These are phyloP conservation scores for Drosophila fuyamai DNA, from an alignment of 1,140 invertebrate genomes.

Conservation along the genomic window DNA sequence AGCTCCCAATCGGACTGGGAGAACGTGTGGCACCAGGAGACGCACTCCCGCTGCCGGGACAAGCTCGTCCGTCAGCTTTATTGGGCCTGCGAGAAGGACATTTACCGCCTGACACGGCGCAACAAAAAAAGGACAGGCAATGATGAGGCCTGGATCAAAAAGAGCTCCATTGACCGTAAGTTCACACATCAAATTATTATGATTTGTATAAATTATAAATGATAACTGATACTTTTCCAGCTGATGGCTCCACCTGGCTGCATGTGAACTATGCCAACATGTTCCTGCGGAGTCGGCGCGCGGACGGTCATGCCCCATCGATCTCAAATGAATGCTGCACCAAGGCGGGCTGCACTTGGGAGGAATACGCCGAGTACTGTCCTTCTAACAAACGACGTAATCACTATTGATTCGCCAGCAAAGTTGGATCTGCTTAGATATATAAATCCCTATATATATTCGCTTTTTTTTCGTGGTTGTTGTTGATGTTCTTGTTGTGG, in stretches of 20 bases:
- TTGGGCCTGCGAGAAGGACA: slow-evolving; percentile 88
- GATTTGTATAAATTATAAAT: too few species aligned
- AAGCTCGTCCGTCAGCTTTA: slow-evolving; percentile 86
- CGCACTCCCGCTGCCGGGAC: slow-evolving; percentile 86
- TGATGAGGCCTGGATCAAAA: slow-evolving; percentile 50
- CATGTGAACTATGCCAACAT: slow-evolving; percentile 75
- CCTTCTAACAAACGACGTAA: slow-evolving; percentile 86
- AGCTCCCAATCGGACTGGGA: slow-evolving; percentile 87
- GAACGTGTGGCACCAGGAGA: slow-evolving; percentile 87
- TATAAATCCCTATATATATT: slow-evolving; percentile 19
- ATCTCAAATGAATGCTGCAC: slow-evolving; percentile 88
- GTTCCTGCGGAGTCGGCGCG: slow-evolving; percentile 77
- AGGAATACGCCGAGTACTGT: slow-evolving; percentile 88
- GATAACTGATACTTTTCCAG: slow-evolving; percentile 5
- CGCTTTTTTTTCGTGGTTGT: slow-evolving; percentile 34
- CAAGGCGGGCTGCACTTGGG: slow-evolving; percentile 87
- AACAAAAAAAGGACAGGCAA: slow-evolving; percentile 68
- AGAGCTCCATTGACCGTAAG: slow-evolving; percentile 48
- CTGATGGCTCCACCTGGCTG: slow-evolving; percentile 78
- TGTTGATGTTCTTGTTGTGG: slow-evolving; percentile 31
- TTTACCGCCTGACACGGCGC: slow-evolving; percentile 86
- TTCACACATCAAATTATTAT: too few species aligned
- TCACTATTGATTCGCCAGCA: slow-evolving; percentile 65
- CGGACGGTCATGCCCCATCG: slow-evolving; percentile 71
- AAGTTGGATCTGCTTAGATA: slow-evolving; percentile 8